phyloP scores from a whole-genome alignment of 1,140 invertebrate species.

The Apis cerana region DNA sequence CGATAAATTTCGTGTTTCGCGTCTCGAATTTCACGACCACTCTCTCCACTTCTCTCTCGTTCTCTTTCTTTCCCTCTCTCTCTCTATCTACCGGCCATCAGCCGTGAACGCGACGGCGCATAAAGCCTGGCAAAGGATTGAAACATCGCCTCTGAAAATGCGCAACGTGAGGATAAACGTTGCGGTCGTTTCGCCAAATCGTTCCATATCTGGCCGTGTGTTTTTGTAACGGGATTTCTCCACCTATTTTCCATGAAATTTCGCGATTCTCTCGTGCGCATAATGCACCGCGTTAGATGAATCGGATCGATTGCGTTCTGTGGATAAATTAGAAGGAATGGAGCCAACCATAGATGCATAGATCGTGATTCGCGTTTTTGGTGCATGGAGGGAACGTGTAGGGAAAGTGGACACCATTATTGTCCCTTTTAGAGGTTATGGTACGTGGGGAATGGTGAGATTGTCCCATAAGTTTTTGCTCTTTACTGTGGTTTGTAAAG shows the following conservation, averaged over 20 bases:
- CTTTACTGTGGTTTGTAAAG: too few relatives aligned
- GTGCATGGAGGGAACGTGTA: neutral
- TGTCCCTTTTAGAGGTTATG: too few relatives aligned
- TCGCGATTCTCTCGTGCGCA: conserved; percentile 36
- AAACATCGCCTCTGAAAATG: conserved; percentile 25
- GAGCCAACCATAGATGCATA: neutral
- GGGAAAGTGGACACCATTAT: neutral
- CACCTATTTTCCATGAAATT: conserved; percentile 56
- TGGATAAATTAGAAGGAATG: neutral
- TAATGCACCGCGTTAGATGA: conserved; percentile 31
- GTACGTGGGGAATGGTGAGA: too few relatives aligned
- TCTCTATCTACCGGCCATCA: neutral
- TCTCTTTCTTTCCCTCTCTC: neutral
- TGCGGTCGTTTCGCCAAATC: conserved; percentile 14
- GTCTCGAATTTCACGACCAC: conserved; percentile 10
- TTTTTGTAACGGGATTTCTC: conserved; percentile 36
- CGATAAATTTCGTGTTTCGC: conserved; percentile 30
- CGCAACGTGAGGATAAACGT: conserved; percentile 20
- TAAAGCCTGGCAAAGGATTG: neutral
- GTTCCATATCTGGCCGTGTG: conserved; percentile 30
- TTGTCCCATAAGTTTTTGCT: too few relatives aligned
- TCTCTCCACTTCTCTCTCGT: neutral
- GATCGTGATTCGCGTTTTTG: neutral
- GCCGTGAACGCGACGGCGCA: conserved; percentile 5
- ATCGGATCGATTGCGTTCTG: conserved; percentile 1